Base-by-base conservation (phyloP, 2,888 invertebrate genomes). In the Drosophila subsilvestris region DNA sequence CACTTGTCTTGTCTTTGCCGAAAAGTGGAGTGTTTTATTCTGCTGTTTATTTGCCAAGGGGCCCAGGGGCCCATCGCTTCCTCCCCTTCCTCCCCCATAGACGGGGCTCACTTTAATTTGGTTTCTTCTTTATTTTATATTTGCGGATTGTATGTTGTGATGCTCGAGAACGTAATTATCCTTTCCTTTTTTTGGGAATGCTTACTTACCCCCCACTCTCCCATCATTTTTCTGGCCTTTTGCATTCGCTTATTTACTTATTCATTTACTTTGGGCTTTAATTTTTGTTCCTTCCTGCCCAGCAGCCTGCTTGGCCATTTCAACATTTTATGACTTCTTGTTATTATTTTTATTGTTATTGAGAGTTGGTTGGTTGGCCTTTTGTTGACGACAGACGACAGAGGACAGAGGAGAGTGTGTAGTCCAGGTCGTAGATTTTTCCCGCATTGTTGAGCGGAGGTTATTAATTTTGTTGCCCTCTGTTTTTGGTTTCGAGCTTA, bases 141-240 rank as follows among this genome's bases (percentile, higher is more conserved):
- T 37, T 37, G 37, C 37, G n/a, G 37, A 37, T 37, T 37, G n/a
- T 37, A 37, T 37, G 6, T 37, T 71, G 81, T 72, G 86, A 77
- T 71, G 86, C 82, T 83, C 82, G 75, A 82, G 84, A 89, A 89
- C 89, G 86, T 85, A 85, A 85, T 85, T 89, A 85, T 85, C 84
- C 88, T 85, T 85, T 86, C 88, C 85, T 85, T 86, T 83, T 69
- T 85, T 75, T n/a, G n/a, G 51, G 70, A 65, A 67, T 14, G 73
- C 50, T 57, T 50, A 29, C 51, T 4, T 29, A 22, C 45, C 51
- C 55, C 27, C 17, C 50, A 32, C 53, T 43, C 44, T 37, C 37
- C 37, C 22, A 17, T 18, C 54, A n/a, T 49, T 62, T 57, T 59
- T 67, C 27, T 47, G 53, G 56, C 56, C 50, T 20, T 76, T 65